phyloP scores from a whole-genome alignment of 2,888 invertebrate species.

The Sarcophaga carnaria region DNA sequence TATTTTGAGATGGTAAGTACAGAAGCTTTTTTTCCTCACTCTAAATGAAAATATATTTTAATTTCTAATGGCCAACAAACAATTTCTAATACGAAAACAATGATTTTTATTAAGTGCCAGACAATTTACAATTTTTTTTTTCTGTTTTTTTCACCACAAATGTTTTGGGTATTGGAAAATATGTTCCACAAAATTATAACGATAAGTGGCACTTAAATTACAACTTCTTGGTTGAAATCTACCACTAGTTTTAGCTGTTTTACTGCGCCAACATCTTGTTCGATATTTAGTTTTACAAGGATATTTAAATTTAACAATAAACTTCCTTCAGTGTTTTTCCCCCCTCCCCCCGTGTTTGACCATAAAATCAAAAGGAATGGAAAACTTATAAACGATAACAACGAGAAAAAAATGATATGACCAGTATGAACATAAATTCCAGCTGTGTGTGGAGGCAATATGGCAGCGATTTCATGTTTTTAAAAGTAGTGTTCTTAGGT shows the following conservation, averaged over 20 bases:
- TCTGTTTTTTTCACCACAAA: background rate
- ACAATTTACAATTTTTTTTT: background rate
- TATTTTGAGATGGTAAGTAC: too few relatives aligned
- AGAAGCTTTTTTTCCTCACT: too few relatives aligned
- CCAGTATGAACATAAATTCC: constrained; percentile 46
- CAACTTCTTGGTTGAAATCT: background rate
- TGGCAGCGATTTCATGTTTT: background rate
- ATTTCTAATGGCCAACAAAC: too few relatives aligned
- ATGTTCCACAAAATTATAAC: background rate
- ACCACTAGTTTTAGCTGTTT: background rate
- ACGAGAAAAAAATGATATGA: background rate
- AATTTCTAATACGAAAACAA: background rate
- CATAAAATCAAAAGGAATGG: background rate
- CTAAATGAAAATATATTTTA: too few relatives aligned
- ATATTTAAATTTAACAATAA: constrained; percentile 26
- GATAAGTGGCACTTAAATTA: background rate
- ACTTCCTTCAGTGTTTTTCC: constrained; percentile 10
- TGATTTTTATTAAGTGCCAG: background rate
- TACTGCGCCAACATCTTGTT: background rate
- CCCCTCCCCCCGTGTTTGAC: background rate
- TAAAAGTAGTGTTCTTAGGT: background rate
- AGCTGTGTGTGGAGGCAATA: constrained; percentile 31
- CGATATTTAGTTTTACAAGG: constrained; percentile 33
- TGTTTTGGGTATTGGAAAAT: background rate
- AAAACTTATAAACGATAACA: background rate